Percentiles rank a stretch among this genome's conserved stretches.
phyloP scores from a whole-genome alignment of 2,797 vertebrate species.

The Limnodromus scolopaceus region DNA sequence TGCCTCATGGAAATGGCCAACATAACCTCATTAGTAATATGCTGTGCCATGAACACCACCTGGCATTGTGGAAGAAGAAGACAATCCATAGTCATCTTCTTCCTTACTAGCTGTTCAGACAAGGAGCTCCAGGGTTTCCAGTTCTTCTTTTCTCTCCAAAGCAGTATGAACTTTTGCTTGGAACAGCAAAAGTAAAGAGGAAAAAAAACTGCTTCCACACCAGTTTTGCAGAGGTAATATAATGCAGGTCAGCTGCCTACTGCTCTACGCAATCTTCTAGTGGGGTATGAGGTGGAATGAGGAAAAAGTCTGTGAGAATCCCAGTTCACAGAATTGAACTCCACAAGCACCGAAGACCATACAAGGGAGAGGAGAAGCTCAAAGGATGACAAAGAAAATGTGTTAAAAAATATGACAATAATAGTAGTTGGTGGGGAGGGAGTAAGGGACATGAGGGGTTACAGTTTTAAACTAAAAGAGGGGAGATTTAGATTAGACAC shows the following conservation, averaged over 20 bases:
- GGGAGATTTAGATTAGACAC: not conserved
- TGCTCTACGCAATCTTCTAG: not conserved
- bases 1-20: not conserved
- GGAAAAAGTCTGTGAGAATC: not conserved
- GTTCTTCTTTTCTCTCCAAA: not conserved
- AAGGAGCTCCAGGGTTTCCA: not conserved
- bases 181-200: not conserved
- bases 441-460: not conserved
- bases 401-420: not conserved
- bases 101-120: not conserved
- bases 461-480: not conserved
- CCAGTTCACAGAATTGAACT: not conserved
- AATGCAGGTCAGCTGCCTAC: not conserved
- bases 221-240: not conserved
- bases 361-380: not conserved
- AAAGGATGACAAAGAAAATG: not conserved
- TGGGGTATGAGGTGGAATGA: not conserved
- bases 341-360: not conserved
- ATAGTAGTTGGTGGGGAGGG: not conserved
- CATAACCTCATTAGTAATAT: rapidly evolving
- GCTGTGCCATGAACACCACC: not conserved
- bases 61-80: not conserved
- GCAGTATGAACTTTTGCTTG: not conserved
- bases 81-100: not conserved
- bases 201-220: not conserved